These are phyloP conservation scores for Oreotrochilus melanogaster DNA, from an alignment of 2,113 vertebrate genomes.

Conservation along the genomic window DNA sequence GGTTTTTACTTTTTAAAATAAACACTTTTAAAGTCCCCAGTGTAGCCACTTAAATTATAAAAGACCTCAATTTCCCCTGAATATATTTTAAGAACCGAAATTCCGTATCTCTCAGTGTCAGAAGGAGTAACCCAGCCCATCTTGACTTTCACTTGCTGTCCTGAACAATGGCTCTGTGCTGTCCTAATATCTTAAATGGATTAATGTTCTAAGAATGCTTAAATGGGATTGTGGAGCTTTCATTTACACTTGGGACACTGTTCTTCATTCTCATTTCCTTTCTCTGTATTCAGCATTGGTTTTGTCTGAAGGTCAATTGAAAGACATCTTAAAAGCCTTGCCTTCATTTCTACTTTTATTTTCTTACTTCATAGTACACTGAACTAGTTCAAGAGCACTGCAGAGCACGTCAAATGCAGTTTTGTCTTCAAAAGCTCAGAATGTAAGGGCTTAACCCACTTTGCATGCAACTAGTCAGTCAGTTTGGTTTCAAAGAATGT, in stretches of 20 bases:
- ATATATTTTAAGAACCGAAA: not conserved
- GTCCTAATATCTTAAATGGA: constrained; percentile 43
- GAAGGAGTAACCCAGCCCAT: not conserved
- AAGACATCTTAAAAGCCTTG: not conserved
- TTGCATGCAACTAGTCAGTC: not conserved
- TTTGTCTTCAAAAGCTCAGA: constrained; percentile 37
- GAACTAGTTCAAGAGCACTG: constrained; percentile 24
- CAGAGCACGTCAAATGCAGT: not conserved
- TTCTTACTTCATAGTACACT: not conserved
- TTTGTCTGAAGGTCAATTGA: not conserved
- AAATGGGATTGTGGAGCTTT: constrained; percentile 29
- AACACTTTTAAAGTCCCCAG: not conserved
- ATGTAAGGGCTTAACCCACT: constrained; percentile 31
- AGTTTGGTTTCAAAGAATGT: constrained; percentile 23
- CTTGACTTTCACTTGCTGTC: constrained; percentile 5
- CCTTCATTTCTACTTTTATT: not conserved
- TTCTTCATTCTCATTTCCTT: constrained; percentile 28
- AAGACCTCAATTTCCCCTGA: not conserved
- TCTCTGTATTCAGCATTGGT: not conserved
- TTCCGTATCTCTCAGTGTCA: not conserved
- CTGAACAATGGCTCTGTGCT: constrained; percentile 14
- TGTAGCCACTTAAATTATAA: not conserved
- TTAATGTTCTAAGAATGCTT: constrained; percentile 52
- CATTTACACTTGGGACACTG: not conserved
- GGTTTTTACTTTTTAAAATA: not conserved